Evolutionary conservation across 1,140 invertebrate species (phyloP).

Genomic region (Pachyrhynchus sulphureomaculatus): DNA sequence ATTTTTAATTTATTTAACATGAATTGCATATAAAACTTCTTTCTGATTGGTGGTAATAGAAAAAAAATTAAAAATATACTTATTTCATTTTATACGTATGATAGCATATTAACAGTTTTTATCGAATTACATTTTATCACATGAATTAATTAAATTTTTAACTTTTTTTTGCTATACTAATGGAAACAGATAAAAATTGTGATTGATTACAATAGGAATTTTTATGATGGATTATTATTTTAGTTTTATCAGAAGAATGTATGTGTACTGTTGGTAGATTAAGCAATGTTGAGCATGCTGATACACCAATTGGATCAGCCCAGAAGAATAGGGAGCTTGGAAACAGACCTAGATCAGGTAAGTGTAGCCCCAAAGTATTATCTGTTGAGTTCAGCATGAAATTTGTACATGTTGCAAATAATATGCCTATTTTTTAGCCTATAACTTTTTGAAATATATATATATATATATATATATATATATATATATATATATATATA

Average conservation of each 20-base stretch:
- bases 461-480: not conserved
- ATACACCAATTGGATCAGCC: constrained; percentile 78
- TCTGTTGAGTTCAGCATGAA: too few relatives aligned
- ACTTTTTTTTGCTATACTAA: not conserved
- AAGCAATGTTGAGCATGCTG: constrained; percentile 76
- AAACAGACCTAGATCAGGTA: constrained; percentile 79
- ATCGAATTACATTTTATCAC: too few relatives aligned
- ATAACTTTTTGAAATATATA: too few relatives aligned
- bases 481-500: not conserved
- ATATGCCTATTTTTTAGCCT: too few relatives aligned
- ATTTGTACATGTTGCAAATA: too few relatives aligned
- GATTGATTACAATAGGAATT: too few relatives aligned
- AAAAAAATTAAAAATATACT: not conserved
- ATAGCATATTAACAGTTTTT: too few relatives aligned
- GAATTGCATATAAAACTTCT: too few relatives aligned
- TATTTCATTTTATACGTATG: not conserved
- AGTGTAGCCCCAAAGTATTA: too few relatives aligned
- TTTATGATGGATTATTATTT: not conserved
- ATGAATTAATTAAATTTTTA: not conserved
- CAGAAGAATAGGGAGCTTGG: constrained; percentile 82
- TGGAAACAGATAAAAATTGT: not conserved
- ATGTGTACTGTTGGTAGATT: constrained; percentile 90
- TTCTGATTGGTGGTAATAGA: not conserved
- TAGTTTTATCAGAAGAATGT: constrained; percentile 74
- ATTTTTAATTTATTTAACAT: too few relatives aligned